Conservation (phyloP, 2,113 vertebrate species). For the Sylvilagus bachmani region DNA sequence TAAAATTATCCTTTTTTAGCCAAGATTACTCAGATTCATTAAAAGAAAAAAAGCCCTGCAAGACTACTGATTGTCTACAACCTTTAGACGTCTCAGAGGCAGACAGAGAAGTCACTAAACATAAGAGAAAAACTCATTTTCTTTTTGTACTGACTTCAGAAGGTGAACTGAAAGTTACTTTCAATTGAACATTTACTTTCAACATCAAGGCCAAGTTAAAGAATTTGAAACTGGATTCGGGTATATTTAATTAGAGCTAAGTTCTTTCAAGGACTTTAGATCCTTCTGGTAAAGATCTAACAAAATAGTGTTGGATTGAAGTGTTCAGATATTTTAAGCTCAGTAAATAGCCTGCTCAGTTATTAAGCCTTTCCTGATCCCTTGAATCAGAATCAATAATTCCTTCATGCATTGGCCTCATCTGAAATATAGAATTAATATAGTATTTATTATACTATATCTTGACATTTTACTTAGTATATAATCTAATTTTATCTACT, state of each 20-base stretch:
- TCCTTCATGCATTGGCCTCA: not conserved
- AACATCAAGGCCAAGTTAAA: conserved; percentile 68
- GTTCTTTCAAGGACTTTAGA: conserved; percentile 76
- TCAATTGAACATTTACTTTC: conserved; percentile 71
- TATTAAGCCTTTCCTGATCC: conserved; percentile 33
- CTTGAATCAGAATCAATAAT: conserved; percentile 59
- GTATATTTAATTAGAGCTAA: conserved; percentile 77
- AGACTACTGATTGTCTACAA: conserved; percentile 26
- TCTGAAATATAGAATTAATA: conserved; percentile 22
- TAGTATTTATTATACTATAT: not conserved
- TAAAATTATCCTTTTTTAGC: not conserved
- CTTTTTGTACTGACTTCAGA: conserved; percentile 75
- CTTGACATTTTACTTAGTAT: not conserved
- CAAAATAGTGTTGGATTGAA: conserved; percentile 62
- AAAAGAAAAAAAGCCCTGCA: not conserved
- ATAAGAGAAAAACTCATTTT: conserved; percentile 69
- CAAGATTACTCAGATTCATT: conserved; percentile 36
- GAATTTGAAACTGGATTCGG: conserved; percentile 67
- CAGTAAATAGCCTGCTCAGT: conserved; percentile 63
- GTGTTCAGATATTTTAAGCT: conserved; percentile 60
- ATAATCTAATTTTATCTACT: not conserved
- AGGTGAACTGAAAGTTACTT: conserved; percentile 79
- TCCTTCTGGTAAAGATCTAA: conserved; percentile 68
- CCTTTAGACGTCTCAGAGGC: conserved; percentile 47
- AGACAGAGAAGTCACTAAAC: conserved; percentile 60